Conservation (phyloP, 2,797 vertebrate species). For the Cossypha dichroa region DNA sequence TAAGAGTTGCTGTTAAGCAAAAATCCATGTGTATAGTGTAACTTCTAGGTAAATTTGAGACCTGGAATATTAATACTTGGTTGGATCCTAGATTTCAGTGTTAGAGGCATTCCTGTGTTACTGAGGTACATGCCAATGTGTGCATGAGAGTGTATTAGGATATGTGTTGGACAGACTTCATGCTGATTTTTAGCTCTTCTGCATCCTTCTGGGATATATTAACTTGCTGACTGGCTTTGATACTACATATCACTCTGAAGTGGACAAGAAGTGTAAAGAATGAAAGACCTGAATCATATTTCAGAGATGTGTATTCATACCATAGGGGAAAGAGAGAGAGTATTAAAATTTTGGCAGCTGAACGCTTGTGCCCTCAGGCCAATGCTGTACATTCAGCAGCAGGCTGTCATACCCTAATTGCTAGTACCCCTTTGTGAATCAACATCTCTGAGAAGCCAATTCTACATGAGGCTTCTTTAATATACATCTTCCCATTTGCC, state of each 20-base stretch:
- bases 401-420: constrained; percentile 57
- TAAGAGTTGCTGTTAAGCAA: background rate
- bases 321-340: background rate
- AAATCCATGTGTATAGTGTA: background rate
- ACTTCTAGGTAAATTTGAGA: background rate
- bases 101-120: background rate
- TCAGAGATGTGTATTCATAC: background rate
- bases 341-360: constrained; percentile 21
- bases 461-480: constrained; percentile 54
- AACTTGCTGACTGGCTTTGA: background rate
- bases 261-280: background rate
- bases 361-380: background rate
- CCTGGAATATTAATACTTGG: background rate
- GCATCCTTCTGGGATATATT: background rate
- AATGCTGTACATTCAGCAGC: background rate
- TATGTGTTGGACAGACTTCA: background rate
- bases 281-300: background rate
- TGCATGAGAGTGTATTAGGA: background rate
- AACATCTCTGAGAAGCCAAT: constrained; percentile 55
- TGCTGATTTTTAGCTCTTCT: background rate
- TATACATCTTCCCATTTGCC: constrained; percentile 69
- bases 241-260: background rate
- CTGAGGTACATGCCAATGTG: background rate
- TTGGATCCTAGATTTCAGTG: background rate
- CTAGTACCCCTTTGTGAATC: constrained; percentile 54